A percentile compares a stretch with the other conserved stretches of the same genome.
Conservation (phyloP, 2,888 invertebrate genomes). For the Phalera bucephala region DNA sequence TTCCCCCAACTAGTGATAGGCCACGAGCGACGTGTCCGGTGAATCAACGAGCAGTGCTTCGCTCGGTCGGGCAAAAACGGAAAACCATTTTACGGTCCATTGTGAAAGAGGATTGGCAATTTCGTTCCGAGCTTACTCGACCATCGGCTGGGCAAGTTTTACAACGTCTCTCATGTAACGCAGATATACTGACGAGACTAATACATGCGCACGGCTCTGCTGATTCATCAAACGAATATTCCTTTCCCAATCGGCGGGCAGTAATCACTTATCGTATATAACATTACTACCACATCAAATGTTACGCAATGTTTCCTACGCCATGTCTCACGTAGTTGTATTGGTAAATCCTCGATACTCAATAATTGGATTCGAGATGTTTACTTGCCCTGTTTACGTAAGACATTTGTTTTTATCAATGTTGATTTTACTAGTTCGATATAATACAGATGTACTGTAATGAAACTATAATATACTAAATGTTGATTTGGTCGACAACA, state of each 20-base stretch:
- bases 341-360: background rate
- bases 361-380: background rate
- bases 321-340: background rate
- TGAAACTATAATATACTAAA: too few relatives aligned
- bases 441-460: too few relatives aligned
- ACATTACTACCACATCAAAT: background rate
- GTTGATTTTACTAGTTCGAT: too few relatives aligned
- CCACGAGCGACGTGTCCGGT: constrained; percentile 77
- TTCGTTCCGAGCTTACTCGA: constrained; percentile 77
- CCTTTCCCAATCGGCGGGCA: constrained; percentile 7
- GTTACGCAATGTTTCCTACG: background rate
- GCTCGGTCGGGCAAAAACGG: constrained; percentile 81
- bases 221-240: constrained; percentile 22
- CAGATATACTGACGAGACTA: constrained; percentile 56
- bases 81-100: constrained; percentile 83
- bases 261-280: background rate
- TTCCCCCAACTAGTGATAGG: constrained; percentile 69
- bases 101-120: constrained; percentile 83
- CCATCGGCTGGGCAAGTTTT: constrained; percentile 76
- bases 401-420: background rate
- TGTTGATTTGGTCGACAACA: too few relatives aligned
- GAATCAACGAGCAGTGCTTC: constrained; percentile 76
- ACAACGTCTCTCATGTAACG: constrained; percentile 74
- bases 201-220: constrained; percentile 43
- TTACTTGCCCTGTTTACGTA: background rate